A percentile compares a stretch with the other conserved stretches of the same genome.
Conservation (phyloP, 2,113 vertebrate species). For the Plectropomus leopardus region DNA sequence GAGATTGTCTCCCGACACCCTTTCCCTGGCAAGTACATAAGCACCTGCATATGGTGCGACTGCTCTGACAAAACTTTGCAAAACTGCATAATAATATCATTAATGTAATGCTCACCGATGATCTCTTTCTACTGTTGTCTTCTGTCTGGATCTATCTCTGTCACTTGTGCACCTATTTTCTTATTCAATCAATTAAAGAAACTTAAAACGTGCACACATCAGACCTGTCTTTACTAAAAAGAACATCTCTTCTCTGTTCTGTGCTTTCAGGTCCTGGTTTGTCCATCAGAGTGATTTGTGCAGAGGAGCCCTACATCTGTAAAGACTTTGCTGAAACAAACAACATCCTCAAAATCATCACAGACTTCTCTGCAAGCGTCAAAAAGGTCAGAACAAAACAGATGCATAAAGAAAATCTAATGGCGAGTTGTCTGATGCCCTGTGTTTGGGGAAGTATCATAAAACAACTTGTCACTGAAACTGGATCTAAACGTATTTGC, state of each 20-base stretch:
- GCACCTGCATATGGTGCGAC: neutral
- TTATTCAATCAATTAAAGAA: neutral
- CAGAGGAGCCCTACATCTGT: conserved; percentile 97
- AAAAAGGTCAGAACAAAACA: conserved; percentile 90
- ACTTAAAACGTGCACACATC: neutral
- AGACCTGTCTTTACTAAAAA: neutral
- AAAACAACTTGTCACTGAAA: neutral
- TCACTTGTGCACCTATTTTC: neutral
- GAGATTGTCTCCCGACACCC: conserved; percentile 96
- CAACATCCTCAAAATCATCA: conserved; percentile 98
- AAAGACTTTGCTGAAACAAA: conserved; percentile 99
- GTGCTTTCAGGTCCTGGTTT: conserved; percentile 91
- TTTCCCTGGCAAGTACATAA: conserved; percentile 90
- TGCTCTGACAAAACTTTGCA: neutral
- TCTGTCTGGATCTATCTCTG: neutral
- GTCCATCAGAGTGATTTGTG: conserved; percentile 98
- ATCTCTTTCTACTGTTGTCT: neutral
- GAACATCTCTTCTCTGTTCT: neutral
- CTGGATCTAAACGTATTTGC: neutral
- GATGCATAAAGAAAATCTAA: neutral
- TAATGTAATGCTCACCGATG: neutral
- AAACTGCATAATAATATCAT: neutral
- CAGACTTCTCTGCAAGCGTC: conserved; percentile 97
- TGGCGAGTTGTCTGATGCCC: neutral
- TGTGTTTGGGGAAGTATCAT: neutral